phyloP scores from a whole-genome alignment of 2,113 vertebrate species.

The Ciconia boyciana region DNA sequence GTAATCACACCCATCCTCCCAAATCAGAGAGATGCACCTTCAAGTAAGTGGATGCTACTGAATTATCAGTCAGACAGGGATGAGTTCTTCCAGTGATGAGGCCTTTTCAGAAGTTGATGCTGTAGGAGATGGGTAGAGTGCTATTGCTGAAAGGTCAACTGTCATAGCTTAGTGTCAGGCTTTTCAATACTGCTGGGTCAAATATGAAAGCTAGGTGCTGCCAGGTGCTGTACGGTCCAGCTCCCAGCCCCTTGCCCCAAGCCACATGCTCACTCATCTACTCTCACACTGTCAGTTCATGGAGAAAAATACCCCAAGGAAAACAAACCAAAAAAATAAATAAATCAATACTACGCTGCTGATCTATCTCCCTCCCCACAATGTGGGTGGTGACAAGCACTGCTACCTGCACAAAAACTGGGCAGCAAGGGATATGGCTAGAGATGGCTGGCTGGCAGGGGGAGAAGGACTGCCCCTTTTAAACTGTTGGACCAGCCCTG shows the following conservation, averaged over 20 bases:
- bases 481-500: neutral
- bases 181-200: neutral
- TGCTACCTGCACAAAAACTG: neutral
- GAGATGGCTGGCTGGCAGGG: neutral
- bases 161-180: neutral
- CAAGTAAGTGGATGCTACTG: neutral
- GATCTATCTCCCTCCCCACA: neutral
- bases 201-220: neutral
- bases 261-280: neutral
- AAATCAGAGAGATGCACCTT: neutral
- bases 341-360: neutral
- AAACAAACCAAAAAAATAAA: neutral
- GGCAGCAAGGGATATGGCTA: accelerated
- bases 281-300: neutral
- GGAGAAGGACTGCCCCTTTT: neutral
- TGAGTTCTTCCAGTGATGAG: neutral
- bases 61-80: neutral
- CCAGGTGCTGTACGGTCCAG: neutral
- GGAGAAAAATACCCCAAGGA: neutral
- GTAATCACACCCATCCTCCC: neutral
- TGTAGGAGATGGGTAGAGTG: neutral
- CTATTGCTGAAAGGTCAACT: neutral
- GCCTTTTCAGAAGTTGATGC: neutral
- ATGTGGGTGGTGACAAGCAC: neutral
- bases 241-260: neutral